Conservation (phyloP, 2,797 vertebrate species). For the Dipus sagitta region DNA sequence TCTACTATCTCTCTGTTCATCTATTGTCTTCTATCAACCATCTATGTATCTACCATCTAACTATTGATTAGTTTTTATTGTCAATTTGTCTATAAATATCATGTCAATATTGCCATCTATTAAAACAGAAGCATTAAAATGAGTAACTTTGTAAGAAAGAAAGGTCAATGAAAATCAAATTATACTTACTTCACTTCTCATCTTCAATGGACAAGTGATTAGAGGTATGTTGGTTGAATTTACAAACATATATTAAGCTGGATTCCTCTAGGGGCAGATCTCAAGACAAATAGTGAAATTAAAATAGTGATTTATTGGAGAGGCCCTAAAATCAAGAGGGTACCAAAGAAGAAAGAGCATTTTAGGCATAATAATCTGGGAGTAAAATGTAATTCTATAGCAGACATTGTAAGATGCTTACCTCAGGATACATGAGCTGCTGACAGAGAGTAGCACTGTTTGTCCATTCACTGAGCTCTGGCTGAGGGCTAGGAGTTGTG, state of each 20-base stretch:
- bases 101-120: neutral
- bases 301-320: neutral
- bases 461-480: fast-evolving
- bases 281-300: neutral
- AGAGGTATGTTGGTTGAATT: neutral
- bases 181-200: neutral
- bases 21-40: no score
- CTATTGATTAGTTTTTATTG: neutral
- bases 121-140: neutral
- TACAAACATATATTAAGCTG: neutral
- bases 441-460: neutral
- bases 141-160: no score
- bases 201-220: neutral
- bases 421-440: neutral
- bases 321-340: neutral
- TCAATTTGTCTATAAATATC: neutral
- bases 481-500: neutral
- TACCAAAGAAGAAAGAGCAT: neutral
- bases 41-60: neutral
- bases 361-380: neutral
- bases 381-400: neutral
- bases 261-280: neutral
- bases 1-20: neutral
- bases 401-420: neutral
- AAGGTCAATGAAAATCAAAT: neutral